A percentile compares a stretch with the other conserved stretches of the same genome.
phyloP scores from a whole-genome alignment of 2,888 invertebrate genomes.

The Lobophora halterata region DNA sequence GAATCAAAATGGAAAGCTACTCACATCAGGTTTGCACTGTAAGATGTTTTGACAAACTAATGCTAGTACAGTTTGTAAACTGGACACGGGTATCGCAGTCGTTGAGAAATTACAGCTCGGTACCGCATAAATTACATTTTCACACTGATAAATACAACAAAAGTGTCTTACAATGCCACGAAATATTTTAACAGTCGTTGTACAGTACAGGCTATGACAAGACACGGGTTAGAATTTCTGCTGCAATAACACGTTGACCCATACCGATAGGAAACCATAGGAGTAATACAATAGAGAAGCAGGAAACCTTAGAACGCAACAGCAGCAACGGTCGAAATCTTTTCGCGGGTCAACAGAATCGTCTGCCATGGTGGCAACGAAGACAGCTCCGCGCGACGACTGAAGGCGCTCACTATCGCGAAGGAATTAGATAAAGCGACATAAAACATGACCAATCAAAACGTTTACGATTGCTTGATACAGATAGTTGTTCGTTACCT shows the following conservation, averaged over 20 bases:
- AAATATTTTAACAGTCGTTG: too few relatives aligned
- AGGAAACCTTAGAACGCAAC: conserved; percentile 27
- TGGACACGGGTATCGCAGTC: conserved; percentile 1
- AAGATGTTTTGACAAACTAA: conserved; percentile 14
- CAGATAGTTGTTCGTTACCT: conserved; percentile 38
- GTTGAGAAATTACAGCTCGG: conserved; percentile 4
- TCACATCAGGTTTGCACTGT: background rate
- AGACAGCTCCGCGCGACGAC: conserved; percentile 31
- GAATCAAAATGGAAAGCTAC: too few relatives aligned
- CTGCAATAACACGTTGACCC: too few relatives aligned
- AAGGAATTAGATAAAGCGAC: conserved; percentile 52
- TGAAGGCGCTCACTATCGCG: conserved; percentile 41
- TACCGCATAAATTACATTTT: background rate
- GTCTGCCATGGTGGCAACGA: conserved; percentile 34
- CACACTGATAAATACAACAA: too few relatives aligned
- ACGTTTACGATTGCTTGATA: conserved; percentile 28
- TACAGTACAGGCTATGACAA: too few relatives aligned
- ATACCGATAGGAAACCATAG: too few relatives aligned
- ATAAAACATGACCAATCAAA: conserved; percentile 63
- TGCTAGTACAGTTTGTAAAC: conserved; percentile 10
- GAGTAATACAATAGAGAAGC: background rate
- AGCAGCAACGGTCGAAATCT: conserved; percentile 35
- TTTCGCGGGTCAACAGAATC: conserved; percentile 33
- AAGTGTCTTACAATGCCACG: too few relatives aligned
- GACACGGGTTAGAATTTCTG: too few relatives aligned